Evolutionary conservation across 2,797 vertebrate genomes (phyloP), one percentile per base, ranked within the genome.

Genomic region (Argentina silus): DNA sequence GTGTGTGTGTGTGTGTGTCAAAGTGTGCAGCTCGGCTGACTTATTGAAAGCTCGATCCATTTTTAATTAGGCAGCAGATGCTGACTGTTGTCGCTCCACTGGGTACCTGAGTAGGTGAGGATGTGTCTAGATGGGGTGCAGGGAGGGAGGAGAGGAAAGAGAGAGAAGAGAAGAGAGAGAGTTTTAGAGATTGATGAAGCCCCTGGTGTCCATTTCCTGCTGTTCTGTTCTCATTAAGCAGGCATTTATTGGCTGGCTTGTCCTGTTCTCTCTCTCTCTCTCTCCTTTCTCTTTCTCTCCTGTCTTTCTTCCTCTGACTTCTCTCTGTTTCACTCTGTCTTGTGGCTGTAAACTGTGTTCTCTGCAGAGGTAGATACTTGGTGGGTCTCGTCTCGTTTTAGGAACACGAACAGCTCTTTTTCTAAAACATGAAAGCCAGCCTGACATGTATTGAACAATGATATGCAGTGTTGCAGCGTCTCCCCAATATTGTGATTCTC

Each of bases 21-120:
- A 47, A 69, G 11, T 42, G 75, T 51, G 43, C 65, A 21, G 67
- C 48, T 50, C 57, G 53, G 14, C 79, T 85, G 78, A 78, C 56
- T 88, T 86, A 89, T 79, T 91, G 77, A 87, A 82, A 73, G 53
- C 11, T 42, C 45, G 59, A 82, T 90, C 68, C 51, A 79, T 86
- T 80, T 82, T 88, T 85, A 73, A 89, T 88, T 27, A 79, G 81
- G 64, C 23, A 76, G 75, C 51, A 79, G 73, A 72, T 76, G 78
- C 74, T 76, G 59, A 59, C 51, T 69, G 69, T 51, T 83, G 44
- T 43, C 63, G 60, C 65, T 59, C 42, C 55, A 42, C 43, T 42
- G 60, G n/a, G 67, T 67, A 60, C 68, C 56, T 81, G 63, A 69
- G n/a, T 75, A 65, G 69, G 66, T 80, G 44, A 42, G 9, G 74